Evolutionary conservation across 2,113 vertebrate species (phyloP), one percentile per base, ranked within the genome.

Genomic region (Promerops cafer): DNA sequence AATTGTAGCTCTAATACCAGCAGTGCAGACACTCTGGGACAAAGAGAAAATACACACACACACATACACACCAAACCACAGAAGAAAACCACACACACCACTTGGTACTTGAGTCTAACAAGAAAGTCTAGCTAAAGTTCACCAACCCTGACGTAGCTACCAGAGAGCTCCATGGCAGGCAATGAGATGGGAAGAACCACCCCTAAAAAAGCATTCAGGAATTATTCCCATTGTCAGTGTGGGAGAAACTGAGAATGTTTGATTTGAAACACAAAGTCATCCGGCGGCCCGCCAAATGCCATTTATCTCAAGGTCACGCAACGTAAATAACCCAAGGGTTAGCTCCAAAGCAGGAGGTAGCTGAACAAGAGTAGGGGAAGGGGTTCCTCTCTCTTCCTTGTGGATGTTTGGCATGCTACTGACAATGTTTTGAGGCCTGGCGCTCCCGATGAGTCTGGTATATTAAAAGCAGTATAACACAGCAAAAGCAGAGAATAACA

Each of bases 1-100:
- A 93, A 96, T 92, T 88, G 77, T 71, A 90, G 80, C 86, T 96
- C 86, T 93, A 94, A 97, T 94, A 94, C 68, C 80, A 92, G 60
- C 89, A 71, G 60, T 44, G 54, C 83, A 94, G 94, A 68, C 80
- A 37, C 64, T 89, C 47, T 90, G 96, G 83, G 91, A 96, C 91
- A 93, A 93, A 94, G 91, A 92, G 83, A 87, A 93, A 95, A 83
- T 52, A 82, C 82, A 90, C 86, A 90, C 59, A 82, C 64, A 60
- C 70, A 31, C 61, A 76, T 19, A 17, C 44, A 16, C 56, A 24
- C 53, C 65, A 94, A 94, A 96, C 94, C 83, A 87, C 94, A 89
- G 88, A 86, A 90, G 24, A 80, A 97, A 95, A 93, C 89, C 85
- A 91, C 92, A 94, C 39, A 60, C 80, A 60, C 42, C 83, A 92